Conservation (phyloP, 2,888 invertebrate species). For the Drosophila koepferae region DNA sequence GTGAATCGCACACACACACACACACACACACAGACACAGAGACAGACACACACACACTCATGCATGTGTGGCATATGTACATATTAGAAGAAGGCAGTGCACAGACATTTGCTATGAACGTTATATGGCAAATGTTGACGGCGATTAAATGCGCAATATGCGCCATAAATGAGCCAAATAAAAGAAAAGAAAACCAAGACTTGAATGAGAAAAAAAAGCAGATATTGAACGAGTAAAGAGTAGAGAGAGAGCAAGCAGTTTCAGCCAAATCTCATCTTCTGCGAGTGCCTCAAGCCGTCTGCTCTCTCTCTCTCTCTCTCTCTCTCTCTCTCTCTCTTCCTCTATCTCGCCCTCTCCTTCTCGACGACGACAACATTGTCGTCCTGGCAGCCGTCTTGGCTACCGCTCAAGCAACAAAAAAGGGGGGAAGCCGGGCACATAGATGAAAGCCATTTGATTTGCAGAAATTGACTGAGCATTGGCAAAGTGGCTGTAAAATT, state of each 20-base stretch:
- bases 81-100: slow-evolving; percentile 26
- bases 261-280: neutral
- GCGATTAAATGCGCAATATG: slow-evolving; percentile 78
- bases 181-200: slow-evolving; percentile 46
- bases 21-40: slow-evolving; percentile 12
- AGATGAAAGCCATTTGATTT: slow-evolving; percentile 67
- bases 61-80: slow-evolving; percentile 18
- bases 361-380: slow-evolving; percentile 38
- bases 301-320: neutral
- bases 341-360: neutral
- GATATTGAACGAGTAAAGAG: slow-evolving; percentile 15
- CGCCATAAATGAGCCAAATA: slow-evolving; percentile 78
- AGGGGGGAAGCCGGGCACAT: slow-evolving; percentile 10
- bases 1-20: slow-evolving; percentile 27
- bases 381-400: slow-evolving; percentile 57
- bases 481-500: slow-evolving; percentile 76
- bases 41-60: slow-evolving; percentile 3
- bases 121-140: slow-evolving; percentile 61
- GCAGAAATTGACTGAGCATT: slow-evolving; percentile 76
- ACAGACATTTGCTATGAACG: slow-evolving; percentile 21
- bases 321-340: too few relatives aligned
- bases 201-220: slow-evolving; percentile 42
- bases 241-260: neutral
- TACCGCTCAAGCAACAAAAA: slow-evolving; percentile 27
- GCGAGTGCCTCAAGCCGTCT: slow-evolving; percentile 29